These are phyloP conservation scores for Hydrozoanthus tunicans DNA, from an alignment of 64 coral and sea anemone species.

Conservation along the genomic window DNA sequence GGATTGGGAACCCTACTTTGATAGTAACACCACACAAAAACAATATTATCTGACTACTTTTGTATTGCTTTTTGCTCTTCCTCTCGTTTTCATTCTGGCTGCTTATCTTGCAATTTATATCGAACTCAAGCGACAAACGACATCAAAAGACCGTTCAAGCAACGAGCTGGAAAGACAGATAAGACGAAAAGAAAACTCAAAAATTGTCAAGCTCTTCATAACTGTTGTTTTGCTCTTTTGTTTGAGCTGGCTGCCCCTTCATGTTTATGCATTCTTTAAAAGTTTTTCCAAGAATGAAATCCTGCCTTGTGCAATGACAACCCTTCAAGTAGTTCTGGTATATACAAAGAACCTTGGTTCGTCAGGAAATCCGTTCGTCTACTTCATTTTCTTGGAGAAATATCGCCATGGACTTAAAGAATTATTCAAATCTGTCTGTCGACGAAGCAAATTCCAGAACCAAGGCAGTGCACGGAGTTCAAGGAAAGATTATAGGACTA, in stretches of 20 bases:
- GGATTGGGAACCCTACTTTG: constrained; percentile 56
- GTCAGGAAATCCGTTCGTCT: constrained; percentile 64
- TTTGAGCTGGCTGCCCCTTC: constrained; percentile 56
- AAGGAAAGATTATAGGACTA: neutral
- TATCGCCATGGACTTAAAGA: constrained; percentile 57
- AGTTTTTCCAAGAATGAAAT: constrained; percentile 8
- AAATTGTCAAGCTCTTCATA: constrained; percentile 45
- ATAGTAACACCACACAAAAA: constrained; percentile 43
- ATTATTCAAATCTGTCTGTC: neutral
- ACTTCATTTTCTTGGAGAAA: constrained; percentile 71
- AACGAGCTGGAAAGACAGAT: constrained; percentile 22
- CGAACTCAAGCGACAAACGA: constrained; percentile 61
- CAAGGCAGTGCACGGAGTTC: neutral
- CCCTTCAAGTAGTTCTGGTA: constrained; percentile 42
- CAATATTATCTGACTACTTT: constrained; percentile 66
- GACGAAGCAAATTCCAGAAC: neutral
- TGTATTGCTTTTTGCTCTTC: constrained; percentile 58
- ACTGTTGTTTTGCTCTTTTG: constrained; percentile 44
- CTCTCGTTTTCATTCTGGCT: constrained; percentile 51
- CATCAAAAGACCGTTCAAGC: constrained; percentile 15
- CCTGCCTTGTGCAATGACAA: neutral
- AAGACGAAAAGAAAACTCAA: constrained; percentile 56
- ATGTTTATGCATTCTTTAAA: constrained; percentile 35
- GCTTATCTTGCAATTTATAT: constrained; percentile 63
- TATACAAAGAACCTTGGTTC: constrained; percentile 65